These are phyloP conservation scores for Drosophila engyochracea DNA, from an alignment of 2,888 invertebrate species.

Conservation along the genomic window DNA sequence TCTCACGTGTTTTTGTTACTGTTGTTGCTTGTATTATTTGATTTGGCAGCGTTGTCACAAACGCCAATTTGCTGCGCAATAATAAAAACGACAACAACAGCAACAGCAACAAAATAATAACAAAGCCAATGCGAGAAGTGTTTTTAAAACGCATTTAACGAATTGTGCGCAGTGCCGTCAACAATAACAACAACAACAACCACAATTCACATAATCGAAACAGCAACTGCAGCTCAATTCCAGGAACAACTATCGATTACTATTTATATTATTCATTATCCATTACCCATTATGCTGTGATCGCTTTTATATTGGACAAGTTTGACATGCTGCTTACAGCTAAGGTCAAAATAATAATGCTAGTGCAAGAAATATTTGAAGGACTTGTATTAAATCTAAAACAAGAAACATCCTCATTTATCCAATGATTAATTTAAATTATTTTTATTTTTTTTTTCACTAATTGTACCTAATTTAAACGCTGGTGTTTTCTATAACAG, in stretches of 20 bases:
- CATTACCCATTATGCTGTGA: background rate
- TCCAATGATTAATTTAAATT: background rate
- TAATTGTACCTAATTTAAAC: background rate
- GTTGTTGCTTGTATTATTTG: constrained; percentile 40
- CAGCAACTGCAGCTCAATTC: background rate
- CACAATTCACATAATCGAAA: background rate
- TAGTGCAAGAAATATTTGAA: background rate
- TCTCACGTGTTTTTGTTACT: constrained; percentile 27
- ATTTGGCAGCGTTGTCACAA: constrained; percentile 54
- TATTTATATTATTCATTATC: background rate
- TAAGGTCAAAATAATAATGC: background rate
- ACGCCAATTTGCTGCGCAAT: constrained; percentile 52
- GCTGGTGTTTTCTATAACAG: background rate
- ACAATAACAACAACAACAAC: constrained; percentile 7
- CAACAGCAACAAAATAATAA: constrained; percentile 7
- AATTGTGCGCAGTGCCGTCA: constrained; percentile 33
- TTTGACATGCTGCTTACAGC: background rate
- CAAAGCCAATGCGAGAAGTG: constrained; percentile 9
- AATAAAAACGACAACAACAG: constrained; percentile 31
- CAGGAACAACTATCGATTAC: background rate
- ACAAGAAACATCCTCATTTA: background rate
- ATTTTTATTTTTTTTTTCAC: background rate
- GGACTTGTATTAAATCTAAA: background rate
- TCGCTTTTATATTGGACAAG: background rate
- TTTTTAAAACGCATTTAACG: constrained; percentile 52